phyloP scores from a whole-genome alignment of 2,888 invertebrate species.

The Caenorhabditis sulstoni region DNA sequence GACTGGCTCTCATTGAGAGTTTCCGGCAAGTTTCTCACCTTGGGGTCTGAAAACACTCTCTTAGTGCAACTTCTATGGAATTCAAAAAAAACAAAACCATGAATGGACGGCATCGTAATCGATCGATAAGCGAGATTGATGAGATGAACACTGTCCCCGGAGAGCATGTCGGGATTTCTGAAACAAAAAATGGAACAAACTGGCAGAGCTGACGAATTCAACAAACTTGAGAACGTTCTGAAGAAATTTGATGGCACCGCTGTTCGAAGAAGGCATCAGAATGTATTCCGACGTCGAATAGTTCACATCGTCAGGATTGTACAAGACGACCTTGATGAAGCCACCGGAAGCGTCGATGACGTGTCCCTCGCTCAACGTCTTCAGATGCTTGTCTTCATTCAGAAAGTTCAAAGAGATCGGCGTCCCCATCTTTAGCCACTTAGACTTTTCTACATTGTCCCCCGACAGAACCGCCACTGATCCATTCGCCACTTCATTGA shows the following conservation, averaged over 20 bases:
- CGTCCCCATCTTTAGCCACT: constrained; percentile 28
- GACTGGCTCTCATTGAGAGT: constrained; percentile 56
- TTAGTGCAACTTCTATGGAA: no score
- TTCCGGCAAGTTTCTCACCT: constrained; percentile 18
- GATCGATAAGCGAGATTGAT: constrained; percentile 48
- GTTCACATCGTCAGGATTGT: background rate
- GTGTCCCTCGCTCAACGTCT: constrained; percentile 29
- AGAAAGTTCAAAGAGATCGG: constrained; percentile 25
- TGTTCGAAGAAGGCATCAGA: constrained; percentile 37
- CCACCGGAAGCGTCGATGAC: background rate
- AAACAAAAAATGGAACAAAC: background rate
- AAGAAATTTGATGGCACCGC: constrained; percentile 12
- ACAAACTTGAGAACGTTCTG: constrained; percentile 31
- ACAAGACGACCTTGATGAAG: background rate
- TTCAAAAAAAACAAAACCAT: constrained; percentile 32
- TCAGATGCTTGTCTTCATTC: constrained; percentile 4
- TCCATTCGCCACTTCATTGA: constrained; percentile 20
- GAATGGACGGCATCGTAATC: constrained; percentile 50
- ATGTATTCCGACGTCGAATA: constrained; percentile 9
- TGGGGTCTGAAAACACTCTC: constrained; percentile 32
- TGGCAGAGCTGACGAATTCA: background rate
- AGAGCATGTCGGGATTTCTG: constrained; percentile 20
- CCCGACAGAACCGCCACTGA: constrained; percentile 3
- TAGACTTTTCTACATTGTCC: background rate
- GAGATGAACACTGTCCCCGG: constrained; percentile 41